Base-by-base conservation (phyloP, 2,888 invertebrate species). In the Oeneis ivallda region DNA sequence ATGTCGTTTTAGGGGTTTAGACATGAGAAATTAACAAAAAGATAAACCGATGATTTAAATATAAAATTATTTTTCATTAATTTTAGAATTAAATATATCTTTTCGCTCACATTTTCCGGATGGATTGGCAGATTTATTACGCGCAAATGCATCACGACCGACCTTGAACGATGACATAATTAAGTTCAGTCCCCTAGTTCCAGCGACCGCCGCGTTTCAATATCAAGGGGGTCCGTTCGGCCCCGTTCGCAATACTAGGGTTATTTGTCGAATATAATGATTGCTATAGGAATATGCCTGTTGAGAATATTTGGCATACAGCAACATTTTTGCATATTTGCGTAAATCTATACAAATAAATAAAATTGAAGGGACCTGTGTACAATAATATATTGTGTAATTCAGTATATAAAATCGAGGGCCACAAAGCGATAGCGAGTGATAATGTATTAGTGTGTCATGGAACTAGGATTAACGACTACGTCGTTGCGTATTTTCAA, bases 141-240 rank as follows among this genome's bases (percentile, higher is more conserved):
- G 53, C 54, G 11, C 58, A 54, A 68, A 63, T 69, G 72, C 74
- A 75, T 70, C 67, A 71, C 78, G 74, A 67, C 67, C 76, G 89
- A 87, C 90, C 90, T 91, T 91, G 90, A 86, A 82, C 79, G 72
- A 72, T 79, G 83, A 80, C 84, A 82, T 86, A 86, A 89, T 89
- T 85, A 84, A 81, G 83, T 85, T 81, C 73, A 65, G 73, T 75
- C 83, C 84, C 84, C 82, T 72, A 52, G 59, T 72, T 64, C 81
- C 79, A 87, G 89, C 87, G 87, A 88, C 87, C 79, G 75, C 74
- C 34, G 71, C 73, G 74, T 82, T 84, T 82, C 82, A 82, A 80
- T 81, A 83, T 77, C 79, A 75, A 69, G 77, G 79, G 87, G 87
- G 84, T 78, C 82, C 74, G 67, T 74, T 65, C 72, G 77, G 79